Base-by-base conservation (phyloP, 2,113 vertebrate species). In the Rhinoptilus africanus region DNA sequence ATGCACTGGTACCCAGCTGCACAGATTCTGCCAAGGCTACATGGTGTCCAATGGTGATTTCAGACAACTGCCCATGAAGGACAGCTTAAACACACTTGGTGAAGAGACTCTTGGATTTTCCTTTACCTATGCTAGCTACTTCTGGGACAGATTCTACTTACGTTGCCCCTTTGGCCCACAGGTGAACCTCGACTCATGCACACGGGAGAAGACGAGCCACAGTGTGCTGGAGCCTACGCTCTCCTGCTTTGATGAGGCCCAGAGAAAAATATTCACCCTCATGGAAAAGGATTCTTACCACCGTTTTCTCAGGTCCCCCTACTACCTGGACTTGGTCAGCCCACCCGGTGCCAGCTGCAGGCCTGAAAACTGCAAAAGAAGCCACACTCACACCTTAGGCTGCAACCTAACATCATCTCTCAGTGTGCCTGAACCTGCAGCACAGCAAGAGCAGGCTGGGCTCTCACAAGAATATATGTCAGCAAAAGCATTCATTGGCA, bases 281-380 rank as follows among this genome's bases (percentile, higher is more conserved):
- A 99, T 99, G 99, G 99, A 99, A 96, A 99, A 99, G 96, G 99
- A 99, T 98, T 99, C 99, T 26, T 99, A 99, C 89, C 98, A 98
- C 68, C 98, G 99, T 64, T 99, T 99, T 94, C 99, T 99, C 79
- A 98, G 98, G 92, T 99, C 99, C 28, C 97, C 97, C 78, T 99
- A 99, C 97, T 99, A 99, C 95, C 98, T 99, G 82, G 98, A 98
- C 83, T 94, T 99, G 96, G 96, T 98, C 85, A 95, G 47, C 81
- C 92, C 97, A 9, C 53, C 91, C 8, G 53, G 60, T 14, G 80
- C 97, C 54, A 90, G 73, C 69, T 96, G 95, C 0, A 54, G 91
- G 78, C 81, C 97, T 0, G 96, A 97, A 93, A 98, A 83, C 92
- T 97, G 95, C 90, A 98, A 96, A 88, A 96, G 95, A 60, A 90